Conservation (phyloP, 2,888 invertebrate genomes). For the Drosophila meridiana region DNA sequence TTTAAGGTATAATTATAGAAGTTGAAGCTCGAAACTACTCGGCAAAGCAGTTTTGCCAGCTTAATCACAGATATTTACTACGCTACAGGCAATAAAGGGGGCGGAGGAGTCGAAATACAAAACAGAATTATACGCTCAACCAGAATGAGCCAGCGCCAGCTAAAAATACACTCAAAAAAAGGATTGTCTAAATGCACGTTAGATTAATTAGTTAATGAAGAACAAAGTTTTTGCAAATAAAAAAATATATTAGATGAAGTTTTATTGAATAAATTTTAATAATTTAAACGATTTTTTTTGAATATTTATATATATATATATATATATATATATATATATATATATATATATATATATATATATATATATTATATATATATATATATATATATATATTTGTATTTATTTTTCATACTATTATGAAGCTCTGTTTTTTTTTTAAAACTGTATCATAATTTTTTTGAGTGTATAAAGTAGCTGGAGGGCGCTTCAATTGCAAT, state of each 20-base stretch:
- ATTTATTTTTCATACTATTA: neutral
- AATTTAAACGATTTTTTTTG: no score
- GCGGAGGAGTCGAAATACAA: constrained; percentile 10
- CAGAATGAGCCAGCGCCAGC: constrained; percentile 12
- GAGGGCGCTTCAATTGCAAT: constrained; percentile 20
- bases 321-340: no score
- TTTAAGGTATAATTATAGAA: constrained; percentile 7
- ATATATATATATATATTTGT: no score
- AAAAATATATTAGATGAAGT: no score
- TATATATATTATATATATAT: no score
- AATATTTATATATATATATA: no score
- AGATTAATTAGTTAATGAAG: neutral
- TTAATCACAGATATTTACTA: constrained; percentile 26
- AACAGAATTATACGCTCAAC: constrained; percentile 20
- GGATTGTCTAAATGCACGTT: neutral
- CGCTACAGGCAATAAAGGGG: constrained; percentile 10
- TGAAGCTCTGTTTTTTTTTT: neutral
- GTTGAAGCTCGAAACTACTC: constrained; percentile 18
- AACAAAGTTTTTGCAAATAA: neutral
- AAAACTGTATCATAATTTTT: neutral
- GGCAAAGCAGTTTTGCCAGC: constrained; percentile 20
- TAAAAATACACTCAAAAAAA: constrained; percentile 22
- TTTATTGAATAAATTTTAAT: no score
- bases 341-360: no score
- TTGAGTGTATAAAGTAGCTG: constrained; percentile 28